Evolutionary conservation across 2,113 vertebrate genomes (phyloP).

Genomic region (Corydoras sp.): DNA sequence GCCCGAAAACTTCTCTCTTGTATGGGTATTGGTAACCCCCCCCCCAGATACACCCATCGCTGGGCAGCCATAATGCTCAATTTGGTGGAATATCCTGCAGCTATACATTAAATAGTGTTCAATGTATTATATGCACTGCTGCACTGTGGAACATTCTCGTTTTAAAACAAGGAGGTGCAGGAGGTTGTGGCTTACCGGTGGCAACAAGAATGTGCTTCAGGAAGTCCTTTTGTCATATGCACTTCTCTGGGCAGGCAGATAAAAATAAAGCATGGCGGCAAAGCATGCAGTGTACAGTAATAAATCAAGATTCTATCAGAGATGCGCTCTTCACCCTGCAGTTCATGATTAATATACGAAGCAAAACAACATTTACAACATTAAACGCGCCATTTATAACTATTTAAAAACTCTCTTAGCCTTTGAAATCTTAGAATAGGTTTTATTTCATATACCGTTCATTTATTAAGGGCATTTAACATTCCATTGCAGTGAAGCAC

Average conservation of each 20-base stretch:
- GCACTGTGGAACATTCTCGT: not conserved
- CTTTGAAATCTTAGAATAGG: not conserved
- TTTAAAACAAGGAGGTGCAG: conserved; percentile 11
- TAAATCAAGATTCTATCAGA: conserved; percentile 47
- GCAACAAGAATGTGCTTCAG: conserved; percentile 46
- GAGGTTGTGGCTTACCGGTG: conserved; percentile 23
- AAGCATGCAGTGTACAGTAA: conserved; percentile 21
- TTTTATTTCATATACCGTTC: conserved; percentile 12
- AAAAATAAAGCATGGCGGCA: conserved; percentile 43
- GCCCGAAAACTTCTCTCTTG: too few species aligned
- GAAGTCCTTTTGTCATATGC: conserved; percentile 48
- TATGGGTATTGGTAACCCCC: too few species aligned
- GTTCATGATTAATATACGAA: too few species aligned
- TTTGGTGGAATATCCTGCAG: too few species aligned
- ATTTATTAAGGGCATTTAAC: not conserved
- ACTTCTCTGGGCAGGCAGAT: conserved; percentile 57
- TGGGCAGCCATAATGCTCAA: too few species aligned
- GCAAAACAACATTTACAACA: too few species aligned
- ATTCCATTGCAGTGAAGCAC: too few species aligned
- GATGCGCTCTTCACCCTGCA: not conserved
- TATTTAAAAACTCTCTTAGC: too few species aligned
- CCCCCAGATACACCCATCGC: too few species aligned
- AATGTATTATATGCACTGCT: not conserved
- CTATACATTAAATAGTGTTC: too few species aligned
- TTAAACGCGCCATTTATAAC: too few species aligned